Base-by-base conservation (phyloP, 2,113 vertebrate species). In the Emydocephalus ijimae region DNA sequence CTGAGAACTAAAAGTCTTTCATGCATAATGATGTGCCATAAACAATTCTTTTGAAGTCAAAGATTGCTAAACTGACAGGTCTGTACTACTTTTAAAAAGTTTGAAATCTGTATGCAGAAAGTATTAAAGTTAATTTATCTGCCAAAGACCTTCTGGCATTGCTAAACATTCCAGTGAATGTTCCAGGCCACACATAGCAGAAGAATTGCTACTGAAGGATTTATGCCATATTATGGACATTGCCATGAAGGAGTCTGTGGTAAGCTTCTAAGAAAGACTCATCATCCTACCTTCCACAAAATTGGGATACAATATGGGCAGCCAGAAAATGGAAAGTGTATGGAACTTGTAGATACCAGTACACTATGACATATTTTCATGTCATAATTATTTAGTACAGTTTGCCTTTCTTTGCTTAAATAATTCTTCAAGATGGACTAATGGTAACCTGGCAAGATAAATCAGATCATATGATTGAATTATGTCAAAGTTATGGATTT, bases 331-430 rank as follows among this genome's bases (percentile, higher is more conserved):
- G 10, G 24, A 48, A 43, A 50, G 34, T 3, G 7, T 61, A 21
- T 10, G 48, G 43, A 50, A n/a, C 64, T 15, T 20, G 59, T 26
- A 18, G 39, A 52, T 61, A 61, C 2, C 45, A 6, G 48, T 8
- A 48, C 8, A 39, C 10, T 3, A 1, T 59, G 56, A 61, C 57
- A 64, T 52, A 39, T 90, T 74, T 50, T 69, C 91, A 57, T 64
- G 91, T 89, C 91, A 94, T 93, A 56, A 88, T 93, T 95, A 23
- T 93, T 95, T 95, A 90, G 57, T 89, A 94, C 95, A 87, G 85
- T 56, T 61, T 93, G 90, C 52, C 87, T 93, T 92, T 93, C 52
- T 91, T 56, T 85, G 93, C 24, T 56, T 43, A n/a, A 0, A 11
- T 43, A 29, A 4, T 86, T 86, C 85, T 21, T 64, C 43, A 69